Conservation (phyloP, 2,888 invertebrate species). For the Mimas tiliae region DNA sequence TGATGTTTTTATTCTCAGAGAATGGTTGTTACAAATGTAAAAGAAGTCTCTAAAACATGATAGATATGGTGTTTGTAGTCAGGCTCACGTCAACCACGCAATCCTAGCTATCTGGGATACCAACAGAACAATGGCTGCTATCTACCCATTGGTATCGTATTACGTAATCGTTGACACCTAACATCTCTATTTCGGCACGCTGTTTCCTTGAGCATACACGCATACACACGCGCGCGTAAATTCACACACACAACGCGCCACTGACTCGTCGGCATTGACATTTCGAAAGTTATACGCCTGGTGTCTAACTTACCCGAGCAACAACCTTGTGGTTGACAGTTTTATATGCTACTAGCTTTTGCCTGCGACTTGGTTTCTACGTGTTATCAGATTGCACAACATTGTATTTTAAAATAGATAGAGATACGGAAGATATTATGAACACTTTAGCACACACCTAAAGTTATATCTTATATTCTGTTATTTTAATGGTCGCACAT, state of each 20-base stretch:
- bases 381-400: conserved; percentile 4
- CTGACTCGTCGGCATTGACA: conserved; percentile 50
- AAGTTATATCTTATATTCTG: background rate
- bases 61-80: conserved; percentile 32
- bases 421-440: conserved; percentile 20
- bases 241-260: conserved; percentile 13
- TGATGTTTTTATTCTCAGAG: background rate
- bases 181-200: conserved; percentile 57
- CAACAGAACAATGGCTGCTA: conserved; percentile 68
- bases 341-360: conserved; percentile 26
- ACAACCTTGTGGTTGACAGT: conserved; percentile 25
- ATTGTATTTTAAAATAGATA: conserved; percentile 26
- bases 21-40: background rate
- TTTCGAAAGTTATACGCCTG: conserved; percentile 43
- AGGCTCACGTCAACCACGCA: conserved; percentile 51
- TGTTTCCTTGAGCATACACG: conserved; percentile 40
- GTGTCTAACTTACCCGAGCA: conserved; percentile 20
- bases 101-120: conserved; percentile 52
- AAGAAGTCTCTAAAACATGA: conserved; percentile 23
- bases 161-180: conserved; percentile 67
- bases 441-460: background rate
- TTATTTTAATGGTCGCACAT: too few species aligned
- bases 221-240: background rate
- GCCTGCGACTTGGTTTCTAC: conserved; percentile 21
- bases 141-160: conserved; percentile 62